Percentiles rank a stretch among this genome's conserved stretches.
phyloP scores from a whole-genome alignment of 2,888 invertebrate species.

The Boloria euphrosyne region DNA sequence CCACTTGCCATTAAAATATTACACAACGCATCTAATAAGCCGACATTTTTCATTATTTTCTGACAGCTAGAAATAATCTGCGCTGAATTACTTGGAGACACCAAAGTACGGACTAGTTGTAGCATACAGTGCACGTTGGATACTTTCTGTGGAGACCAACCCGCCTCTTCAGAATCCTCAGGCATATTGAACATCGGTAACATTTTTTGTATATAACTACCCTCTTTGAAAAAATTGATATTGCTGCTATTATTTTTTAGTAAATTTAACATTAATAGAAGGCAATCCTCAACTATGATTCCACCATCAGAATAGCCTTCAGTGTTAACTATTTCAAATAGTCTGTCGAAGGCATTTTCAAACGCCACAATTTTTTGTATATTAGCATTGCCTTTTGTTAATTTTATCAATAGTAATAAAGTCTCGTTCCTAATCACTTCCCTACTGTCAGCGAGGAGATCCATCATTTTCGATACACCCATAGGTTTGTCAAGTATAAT shows the following conservation, averaged over 20 bases:
- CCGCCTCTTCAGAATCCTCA: slow-evolving; percentile 86
- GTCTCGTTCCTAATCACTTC: slow-evolving; percentile 98
- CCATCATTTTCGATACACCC: slow-evolving; percentile 99
- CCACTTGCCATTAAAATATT: slow-evolving; percentile 97
- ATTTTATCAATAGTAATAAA: slow-evolving; percentile 92
- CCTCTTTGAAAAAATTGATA: slow-evolving; percentile 99
- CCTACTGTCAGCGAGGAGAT: slow-evolving; percentile 94
- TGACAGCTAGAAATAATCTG: slow-evolving; percentile 93
- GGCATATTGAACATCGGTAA: slow-evolving; percentile 93
- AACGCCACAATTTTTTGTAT: slow-evolving; percentile 99
- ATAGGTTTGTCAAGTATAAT: slow-evolving; percentile 94
- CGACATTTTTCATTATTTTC: slow-evolving; percentile 92
- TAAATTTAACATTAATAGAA: slow-evolving; percentile 95
- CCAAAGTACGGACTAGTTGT: slow-evolving; percentile 93
- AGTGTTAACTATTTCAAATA: slow-evolving; percentile 95
- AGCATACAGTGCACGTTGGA: slow-evolving; percentile 96
- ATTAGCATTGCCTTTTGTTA: slow-evolving; percentile 96
- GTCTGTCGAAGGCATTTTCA: slow-evolving; percentile 98
- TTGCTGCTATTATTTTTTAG: slow-evolving; percentile 98
- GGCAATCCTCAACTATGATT: slow-evolving; percentile 98
- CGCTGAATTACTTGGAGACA: slow-evolving; percentile 95
- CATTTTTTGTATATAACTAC: slow-evolving; percentile 95
- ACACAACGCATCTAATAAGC: slow-evolving; percentile 85
- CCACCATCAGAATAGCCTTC: slow-evolving; percentile 98
- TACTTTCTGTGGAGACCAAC: slow-evolving; percentile 97